These are phyloP conservation scores for Cenopis cana DNA, from an alignment of 2,888 invertebrate species.

Conservation along the genomic window DNA sequence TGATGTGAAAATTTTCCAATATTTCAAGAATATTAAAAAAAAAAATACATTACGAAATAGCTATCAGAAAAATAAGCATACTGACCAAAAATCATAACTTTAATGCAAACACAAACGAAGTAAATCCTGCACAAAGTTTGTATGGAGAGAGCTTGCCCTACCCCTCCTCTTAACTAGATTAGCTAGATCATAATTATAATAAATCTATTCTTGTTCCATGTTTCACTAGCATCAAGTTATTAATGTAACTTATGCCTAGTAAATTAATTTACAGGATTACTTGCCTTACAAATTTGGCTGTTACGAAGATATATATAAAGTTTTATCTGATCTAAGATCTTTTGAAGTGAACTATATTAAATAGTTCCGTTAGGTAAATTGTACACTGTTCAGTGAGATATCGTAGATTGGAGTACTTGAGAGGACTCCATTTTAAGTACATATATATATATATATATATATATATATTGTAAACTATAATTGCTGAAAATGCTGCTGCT, in stretches of 20 bases:
- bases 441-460: constrained; percentile 23
- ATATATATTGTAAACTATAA: constrained; percentile 16
- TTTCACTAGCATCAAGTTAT: constrained; percentile 40
- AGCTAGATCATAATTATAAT: constrained; percentile 2
- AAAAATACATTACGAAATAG: too few species aligned
- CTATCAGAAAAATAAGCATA: too few species aligned
- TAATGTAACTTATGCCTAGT: constrained; percentile 30
- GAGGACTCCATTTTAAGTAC: constrained; percentile 13
- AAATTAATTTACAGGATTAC: constrained; percentile 66
- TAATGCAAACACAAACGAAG: too few species aligned
- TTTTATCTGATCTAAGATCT: constrained; percentile 50
- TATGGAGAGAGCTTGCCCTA: too few species aligned
- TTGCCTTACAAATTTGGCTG: constrained; percentile 79
- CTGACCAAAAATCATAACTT: too few species aligned
- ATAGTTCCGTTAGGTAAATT: constrained; percentile 48
- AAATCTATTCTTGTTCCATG: neutral
- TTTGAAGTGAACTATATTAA: constrained; percentile 48
- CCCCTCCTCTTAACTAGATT: too few species aligned
- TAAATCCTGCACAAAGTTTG: too few species aligned
- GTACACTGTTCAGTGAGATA: constrained; percentile 51
- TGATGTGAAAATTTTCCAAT: too few species aligned
- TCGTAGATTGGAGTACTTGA: constrained; percentile 23
- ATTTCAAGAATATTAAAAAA: too few species aligned
- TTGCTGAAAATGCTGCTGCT: constrained; percentile 27
- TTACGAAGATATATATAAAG: constrained; percentile 58